These are phyloP conservation scores for Sturnus vulgaris DNA, from an alignment of 2,113 vertebrate genomes.

Conservation along the genomic window DNA sequence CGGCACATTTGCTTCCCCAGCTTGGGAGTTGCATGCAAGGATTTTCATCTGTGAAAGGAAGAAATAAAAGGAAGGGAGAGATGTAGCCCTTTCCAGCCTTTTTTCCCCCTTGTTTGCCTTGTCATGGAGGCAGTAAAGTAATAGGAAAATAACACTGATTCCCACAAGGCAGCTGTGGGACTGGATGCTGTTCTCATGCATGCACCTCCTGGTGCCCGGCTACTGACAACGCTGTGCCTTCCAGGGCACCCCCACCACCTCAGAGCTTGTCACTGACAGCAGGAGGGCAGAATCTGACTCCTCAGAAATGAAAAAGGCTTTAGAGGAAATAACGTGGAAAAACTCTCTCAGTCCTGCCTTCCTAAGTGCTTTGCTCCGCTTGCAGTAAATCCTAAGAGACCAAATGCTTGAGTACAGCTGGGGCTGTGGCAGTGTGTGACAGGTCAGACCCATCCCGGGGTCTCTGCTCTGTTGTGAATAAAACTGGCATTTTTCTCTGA, in stretches of 20 bases:
- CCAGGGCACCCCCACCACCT: neutral
- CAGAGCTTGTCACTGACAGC: neutral
- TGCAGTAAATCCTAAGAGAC: neutral
- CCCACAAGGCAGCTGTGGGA: neutral
- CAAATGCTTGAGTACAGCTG: neutral
- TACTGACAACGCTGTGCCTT: accelerated
- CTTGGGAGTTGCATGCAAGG: neutral
- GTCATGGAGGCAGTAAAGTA: slow-evolving; percentile 7
- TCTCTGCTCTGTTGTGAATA: neutral
- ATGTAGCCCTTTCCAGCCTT: neutral
- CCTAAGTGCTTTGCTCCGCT: neutral
- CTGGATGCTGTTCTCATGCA: neutral
- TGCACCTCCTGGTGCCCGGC: accelerated
- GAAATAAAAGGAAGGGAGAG: neutral
- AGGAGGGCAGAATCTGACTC: neutral
- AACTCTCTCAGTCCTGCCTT: neutral
- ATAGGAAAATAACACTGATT: slow-evolving; percentile 29
- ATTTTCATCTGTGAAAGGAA: neutral
- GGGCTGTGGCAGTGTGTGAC: neutral
- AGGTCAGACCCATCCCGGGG: neutral
- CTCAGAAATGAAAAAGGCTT: neutral
- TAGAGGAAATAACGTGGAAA: neutral
- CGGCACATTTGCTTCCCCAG: neutral
- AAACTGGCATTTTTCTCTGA: neutral
- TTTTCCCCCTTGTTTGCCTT: neutral